Evolutionary conservation across 2,888 invertebrate species (phyloP), one percentile per base, ranked within the genome.

Genomic region (Acleris emargana): DNA sequence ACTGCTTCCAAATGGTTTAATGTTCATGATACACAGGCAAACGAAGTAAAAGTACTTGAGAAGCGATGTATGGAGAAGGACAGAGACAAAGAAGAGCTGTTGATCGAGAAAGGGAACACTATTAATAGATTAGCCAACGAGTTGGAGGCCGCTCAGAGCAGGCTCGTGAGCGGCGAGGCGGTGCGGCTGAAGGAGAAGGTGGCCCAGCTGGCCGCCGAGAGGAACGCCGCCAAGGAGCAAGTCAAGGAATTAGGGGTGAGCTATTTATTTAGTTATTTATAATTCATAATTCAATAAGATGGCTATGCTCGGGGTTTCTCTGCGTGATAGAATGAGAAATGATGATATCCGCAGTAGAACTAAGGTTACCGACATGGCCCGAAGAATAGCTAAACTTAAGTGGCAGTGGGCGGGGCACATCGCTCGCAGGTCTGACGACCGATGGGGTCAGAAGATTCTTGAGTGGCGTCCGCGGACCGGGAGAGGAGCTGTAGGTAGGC

Each of bases 111-210:
- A 69, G 93, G 93, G 0, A 89, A 93, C 0, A 94, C 93, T 17
- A 94, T 95, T 67, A 95, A 95, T 80, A 89, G 94, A 52, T 73
- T 95, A n/a, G 94, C 93, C 1, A 84, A 86, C 22, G 94, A 94
- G 22, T 73, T 95, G 54, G 93, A 94, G 68, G 92, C 94, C 6
- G 94, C 95, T 0, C 95, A 95, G 58, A 91, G 85, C 72, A 78
- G 91, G 17, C 86, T 94, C 7, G 87, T 87, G 0, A 87, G 78
- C 18, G 89, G 89, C 0, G 91, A 91, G 67, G 70, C 80, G 0
- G 68, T 79, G 0, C 74, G 87, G 5, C 73, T 91, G 2, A 89
- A 88, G 68, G 94, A 94, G 58, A 90, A 90, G 66, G 80, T 92
- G 1, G 77, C 89, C 11, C 92, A 93, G 54, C 68, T 94, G 22